Base-by-base conservation (phyloP, 2,888 invertebrate species). In the Galeruca laticollis region DNA sequence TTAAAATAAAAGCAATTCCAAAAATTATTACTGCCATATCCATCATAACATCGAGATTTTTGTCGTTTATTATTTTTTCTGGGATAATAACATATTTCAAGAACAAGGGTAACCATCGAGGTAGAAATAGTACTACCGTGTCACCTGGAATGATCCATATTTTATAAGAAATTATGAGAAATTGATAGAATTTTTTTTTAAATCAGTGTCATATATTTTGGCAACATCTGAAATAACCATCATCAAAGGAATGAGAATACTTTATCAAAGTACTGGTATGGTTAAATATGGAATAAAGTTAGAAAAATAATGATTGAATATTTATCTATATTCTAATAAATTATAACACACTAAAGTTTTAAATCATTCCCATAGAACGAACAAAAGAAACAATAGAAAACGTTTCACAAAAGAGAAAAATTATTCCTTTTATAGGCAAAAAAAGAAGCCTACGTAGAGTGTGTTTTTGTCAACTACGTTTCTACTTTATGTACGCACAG, bases 21-120 rank as follows among this genome's bases (percentile, higher is more conserved):
- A n/a, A n/a, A n/a, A n/a, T n/a, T n/a, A n/a, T n/a, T n/a, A n/a
- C n/a, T n/a, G n/a, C n/a, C n/a, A n/a, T n/a, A n/a, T n/a, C n/a
- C n/a, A n/a, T n/a, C n/a, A n/a, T n/a, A n/a, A n/a, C n/a, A n/a
- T n/a, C n/a, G n/a, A n/a, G n/a, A n/a, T n/a, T n/a, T n/a, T n/a
- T n/a, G n/a, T n/a, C n/a, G n/a, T n/a, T n/a, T n/a, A n/a, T n/a
- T n/a, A n/a, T n/a, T n/a, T n/a, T n/a, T n/a, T n/a, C n/a, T n/a
- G 33, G 65, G n/a, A n/a, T n/a, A n/a, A n/a, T n/a, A 37, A 61
- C 61, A 59, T 62, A 68, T 68, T 62, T 68, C 43, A 62, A 47
- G 52, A 57, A 43, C 43, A 40, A 40, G 56, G 61, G 65, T 61
- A 51, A 61, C 61, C 49, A 62, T 61, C 61, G 61, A 56, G 61